Percentiles rank a stretch among this genome's conserved stretches.
These are phyloP conservation scores for Podargus strigoides DNA, from an alignment of 2,797 vertebrate genomes.

Conservation along the genomic window DNA sequence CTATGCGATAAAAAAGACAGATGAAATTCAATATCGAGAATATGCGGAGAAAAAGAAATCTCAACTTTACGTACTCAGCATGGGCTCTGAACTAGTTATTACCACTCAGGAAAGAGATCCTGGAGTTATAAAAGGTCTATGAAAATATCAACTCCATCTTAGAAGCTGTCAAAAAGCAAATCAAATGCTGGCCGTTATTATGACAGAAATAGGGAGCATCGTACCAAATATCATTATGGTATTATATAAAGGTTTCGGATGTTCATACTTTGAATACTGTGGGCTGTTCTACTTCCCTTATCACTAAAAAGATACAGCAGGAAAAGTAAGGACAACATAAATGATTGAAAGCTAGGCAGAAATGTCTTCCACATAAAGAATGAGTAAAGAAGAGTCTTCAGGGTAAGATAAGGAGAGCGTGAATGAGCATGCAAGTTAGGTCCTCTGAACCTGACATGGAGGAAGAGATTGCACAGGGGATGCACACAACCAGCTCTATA, in stretches of 20 bases:
- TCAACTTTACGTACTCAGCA: slow-evolving; percentile 41
- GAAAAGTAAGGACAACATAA: slow-evolving; percentile 1
- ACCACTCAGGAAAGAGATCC: slow-evolving; percentile 32
- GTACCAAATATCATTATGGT: slow-evolving; percentile 21
- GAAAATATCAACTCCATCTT: slow-evolving; percentile 48
- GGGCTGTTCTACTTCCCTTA: not conserved
- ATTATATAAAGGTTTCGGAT: slow-evolving; percentile 40
- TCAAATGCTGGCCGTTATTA: slow-evolving; percentile 34
- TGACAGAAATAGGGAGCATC: slow-evolving; percentile 15
- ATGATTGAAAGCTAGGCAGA: not conserved
- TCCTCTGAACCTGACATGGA: not conserved
- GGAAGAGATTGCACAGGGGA: not conserved
- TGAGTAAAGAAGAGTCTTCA: not conserved
- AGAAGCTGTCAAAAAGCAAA: slow-evolving; percentile 49
- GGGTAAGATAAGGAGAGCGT: not conserved
- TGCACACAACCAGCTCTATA: not conserved
- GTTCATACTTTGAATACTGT: not conserved
- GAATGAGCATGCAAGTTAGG: not conserved
- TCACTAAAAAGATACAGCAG: not conserved
- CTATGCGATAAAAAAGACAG: slow-evolving; percentile 44
- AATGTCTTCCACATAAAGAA: not conserved
- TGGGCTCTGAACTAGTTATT: slow-evolving; percentile 31
- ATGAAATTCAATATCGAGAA: slow-evolving; percentile 45
- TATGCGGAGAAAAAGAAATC: slow-evolving; percentile 37
- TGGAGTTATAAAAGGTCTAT: slow-evolving; percentile 43